These are phyloP conservation scores for Leptarthrus brevirostris DNA, from an alignment of 2,888 invertebrate genomes.

Conservation along the genomic window DNA sequence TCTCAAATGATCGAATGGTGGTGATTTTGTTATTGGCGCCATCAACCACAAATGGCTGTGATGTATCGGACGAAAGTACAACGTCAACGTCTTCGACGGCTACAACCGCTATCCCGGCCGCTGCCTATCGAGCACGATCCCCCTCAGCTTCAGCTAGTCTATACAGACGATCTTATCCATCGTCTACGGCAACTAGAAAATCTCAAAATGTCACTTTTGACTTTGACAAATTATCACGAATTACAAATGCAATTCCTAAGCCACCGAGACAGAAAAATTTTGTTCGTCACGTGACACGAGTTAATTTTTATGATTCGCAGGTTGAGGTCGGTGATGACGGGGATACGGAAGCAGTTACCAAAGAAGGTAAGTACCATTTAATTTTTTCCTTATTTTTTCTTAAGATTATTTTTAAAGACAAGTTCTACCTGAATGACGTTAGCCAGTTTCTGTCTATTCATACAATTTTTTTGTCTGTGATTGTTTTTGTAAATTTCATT, in stretches of 20 bases:
- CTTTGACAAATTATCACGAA: conserved; percentile 36
- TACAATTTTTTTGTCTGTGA: neutral
- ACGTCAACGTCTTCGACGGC: conserved; percentile 63
- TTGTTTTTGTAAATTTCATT: neutral
- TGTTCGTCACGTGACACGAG: conserved; percentile 68
- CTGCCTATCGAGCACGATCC: conserved; percentile 54
- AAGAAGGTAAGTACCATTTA: conserved; percentile 77
- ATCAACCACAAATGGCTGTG: conserved; percentile 64
- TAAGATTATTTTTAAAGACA: no score
- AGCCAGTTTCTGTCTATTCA: neutral
- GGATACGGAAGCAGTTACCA: conserved; percentile 85
- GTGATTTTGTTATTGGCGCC: conserved; percentile 68
- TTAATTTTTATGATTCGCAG: conserved; percentile 69
- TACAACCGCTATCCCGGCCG: conserved; percentile 62
- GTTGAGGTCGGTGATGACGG: conserved; percentile 78
- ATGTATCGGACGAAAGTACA: conserved; percentile 61
- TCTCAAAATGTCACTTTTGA: conserved; percentile 51
- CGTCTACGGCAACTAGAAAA: conserved; percentile 51
- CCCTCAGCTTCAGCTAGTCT: conserved; percentile 57
- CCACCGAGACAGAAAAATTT: conserved; percentile 62
- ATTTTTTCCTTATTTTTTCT: neutral
- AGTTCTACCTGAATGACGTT: no score
- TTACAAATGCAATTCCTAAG: conserved; percentile 63
- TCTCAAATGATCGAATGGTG: conserved; percentile 68
- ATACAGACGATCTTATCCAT: conserved; percentile 56